phyloP scores from a whole-genome alignment of 1,140 invertebrate species.

The Antheraea mylitta region DNA sequence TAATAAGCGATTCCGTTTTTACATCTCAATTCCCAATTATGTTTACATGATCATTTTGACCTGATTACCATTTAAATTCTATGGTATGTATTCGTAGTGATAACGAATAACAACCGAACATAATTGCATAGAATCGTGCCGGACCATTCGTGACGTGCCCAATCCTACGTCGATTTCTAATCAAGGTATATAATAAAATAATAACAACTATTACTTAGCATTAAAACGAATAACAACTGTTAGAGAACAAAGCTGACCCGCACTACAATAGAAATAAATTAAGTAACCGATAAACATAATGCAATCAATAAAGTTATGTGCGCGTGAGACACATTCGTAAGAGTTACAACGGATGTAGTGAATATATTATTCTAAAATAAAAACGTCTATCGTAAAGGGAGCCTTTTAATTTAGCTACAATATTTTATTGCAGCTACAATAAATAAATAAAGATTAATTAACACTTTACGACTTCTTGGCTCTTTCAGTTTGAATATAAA shows the following conservation, averaged over 20 bases:
- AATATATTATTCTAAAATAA: slow-evolving; percentile 14
- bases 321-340: slow-evolving; percentile 18
- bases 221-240: slow-evolving; percentile 27
- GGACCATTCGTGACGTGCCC: slow-evolving; percentile 37
- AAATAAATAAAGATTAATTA: slow-evolving; percentile 10
- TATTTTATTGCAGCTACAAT: slow-evolving; percentile 3
- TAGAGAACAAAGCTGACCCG: slow-evolving; percentile 21
- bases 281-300: slow-evolving; percentile 24
- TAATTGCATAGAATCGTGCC: slow-evolving; percentile 30
- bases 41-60: background rate
- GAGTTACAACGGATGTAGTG: slow-evolving; percentile 6
- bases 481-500: slow-evolving; percentile 1
- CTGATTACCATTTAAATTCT: background rate
- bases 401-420: background rate
- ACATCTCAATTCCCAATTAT: background rate
- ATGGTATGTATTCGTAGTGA: background rate
- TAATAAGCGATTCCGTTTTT: no score
- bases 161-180: slow-evolving; percentile 41
- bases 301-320: slow-evolving; percentile 21
- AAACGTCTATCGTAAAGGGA: background rate
- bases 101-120: background rate
- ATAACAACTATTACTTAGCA: slow-evolving; percentile 30
- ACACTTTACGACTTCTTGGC: background rate
- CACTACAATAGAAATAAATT: slow-evolving; percentile 21
- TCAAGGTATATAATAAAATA: slow-evolving; percentile 40